phyloP scores from a whole-genome alignment of 1,140 invertebrate species.

The Muscidifurax raptorellus region DNA sequence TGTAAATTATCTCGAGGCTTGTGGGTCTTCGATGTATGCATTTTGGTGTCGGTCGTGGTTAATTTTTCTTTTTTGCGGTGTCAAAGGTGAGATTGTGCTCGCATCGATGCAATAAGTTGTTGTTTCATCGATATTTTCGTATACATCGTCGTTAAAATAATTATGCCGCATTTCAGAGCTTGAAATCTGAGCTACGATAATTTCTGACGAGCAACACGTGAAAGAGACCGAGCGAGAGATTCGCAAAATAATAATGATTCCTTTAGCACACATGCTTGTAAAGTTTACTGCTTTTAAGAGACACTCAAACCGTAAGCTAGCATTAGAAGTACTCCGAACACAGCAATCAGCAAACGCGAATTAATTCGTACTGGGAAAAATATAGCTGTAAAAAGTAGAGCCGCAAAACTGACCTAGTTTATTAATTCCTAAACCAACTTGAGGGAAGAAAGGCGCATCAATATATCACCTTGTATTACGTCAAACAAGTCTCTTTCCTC shows the following conservation, averaged over 20 bases:
- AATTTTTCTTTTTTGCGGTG: too few species aligned
- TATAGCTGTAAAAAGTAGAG: slow-evolving; percentile 1
- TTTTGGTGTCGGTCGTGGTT: too few species aligned
- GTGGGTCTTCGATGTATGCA: slow-evolving; percentile 9
- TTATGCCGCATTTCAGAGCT: too few species aligned
- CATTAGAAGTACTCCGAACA: slow-evolving; percentile 1
- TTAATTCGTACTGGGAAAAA: slow-evolving; percentile 6
- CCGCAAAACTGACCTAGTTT: slow-evolving; percentile 3
- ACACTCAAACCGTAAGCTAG: slow-evolving; percentile 7
- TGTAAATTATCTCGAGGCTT: slow-evolving; percentile 41
- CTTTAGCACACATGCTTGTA: not conserved
- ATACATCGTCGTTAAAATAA: too few species aligned
- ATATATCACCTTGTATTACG: not conserved
- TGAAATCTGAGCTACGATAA: too few species aligned
- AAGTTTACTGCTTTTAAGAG: slow-evolving; percentile 36
- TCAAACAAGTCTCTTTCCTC: not conserved
- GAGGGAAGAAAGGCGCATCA: not conserved
- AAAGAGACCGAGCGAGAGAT: too few species aligned
- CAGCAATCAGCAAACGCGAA: slow-evolving; percentile 26
- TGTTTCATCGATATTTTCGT: too few species aligned
- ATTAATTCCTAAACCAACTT: not conserved
- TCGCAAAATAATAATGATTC: not conserved
- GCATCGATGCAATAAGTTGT: too few species aligned
- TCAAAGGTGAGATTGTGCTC: too few species aligned
- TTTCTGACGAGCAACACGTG: too few species aligned